Percentiles rank a stretch among this genome's conserved stretches.
Conservation (phyloP, 2,888 invertebrate genomes). For the Osmoderma eremita region DNA sequence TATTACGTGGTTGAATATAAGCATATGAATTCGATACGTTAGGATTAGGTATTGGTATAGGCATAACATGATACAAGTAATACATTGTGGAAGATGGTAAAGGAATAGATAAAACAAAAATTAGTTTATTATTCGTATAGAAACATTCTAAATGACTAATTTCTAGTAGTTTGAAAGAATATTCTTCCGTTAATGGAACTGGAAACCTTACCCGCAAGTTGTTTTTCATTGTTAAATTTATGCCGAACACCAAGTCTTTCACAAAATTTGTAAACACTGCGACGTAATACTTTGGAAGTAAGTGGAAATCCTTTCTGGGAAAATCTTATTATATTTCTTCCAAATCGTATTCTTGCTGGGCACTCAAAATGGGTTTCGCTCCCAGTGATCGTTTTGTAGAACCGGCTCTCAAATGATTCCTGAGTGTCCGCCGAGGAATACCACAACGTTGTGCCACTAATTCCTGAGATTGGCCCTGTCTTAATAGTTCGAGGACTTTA, state of each 20-base stretch:
- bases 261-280: too few species aligned
- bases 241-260: too few species aligned
- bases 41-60: constrained; percentile 15
- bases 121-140: constrained; percentile 8
- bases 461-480: constrained; percentile 36
- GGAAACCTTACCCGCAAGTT: too few species aligned
- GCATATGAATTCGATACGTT: constrained; percentile 2
- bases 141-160: constrained; percentile 1
- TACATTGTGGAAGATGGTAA: constrained; percentile 7
- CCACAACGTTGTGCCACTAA: constrained; percentile 34
- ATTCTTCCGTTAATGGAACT: constrained; percentile 6
- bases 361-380: too few species aligned
- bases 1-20: constrained; percentile 13
- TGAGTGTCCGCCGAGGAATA: constrained; percentile 40
- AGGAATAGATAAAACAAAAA: constrained; percentile 26
- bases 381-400: too few species aligned
- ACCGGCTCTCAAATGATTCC: constrained; percentile 34
- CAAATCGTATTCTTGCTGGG: too few species aligned
- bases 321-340: too few species aligned
- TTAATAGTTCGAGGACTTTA: constrained; percentile 37
- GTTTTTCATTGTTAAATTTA: too few species aligned
- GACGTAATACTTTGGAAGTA: too few species aligned
- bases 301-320: too few species aligned
- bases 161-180: constrained; percentile 7
- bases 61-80: constrained; percentile 3